Conservation (phyloP, 2,888 invertebrate species). For the Venustoraphidia nigricollis region DNA sequence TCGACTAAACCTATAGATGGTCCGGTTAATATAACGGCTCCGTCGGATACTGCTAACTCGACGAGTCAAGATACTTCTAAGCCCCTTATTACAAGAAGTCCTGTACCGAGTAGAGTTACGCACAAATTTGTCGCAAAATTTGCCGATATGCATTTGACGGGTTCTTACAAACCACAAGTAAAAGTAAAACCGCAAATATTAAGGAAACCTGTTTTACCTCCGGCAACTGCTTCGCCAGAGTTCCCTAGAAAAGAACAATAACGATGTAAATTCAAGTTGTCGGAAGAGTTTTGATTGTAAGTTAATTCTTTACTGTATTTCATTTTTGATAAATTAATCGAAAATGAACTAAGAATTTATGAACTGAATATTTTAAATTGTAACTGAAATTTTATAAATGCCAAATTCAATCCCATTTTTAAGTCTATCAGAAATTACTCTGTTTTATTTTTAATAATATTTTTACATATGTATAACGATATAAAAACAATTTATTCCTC, state of each 20-base stretch:
- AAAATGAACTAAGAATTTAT: too few species aligned
- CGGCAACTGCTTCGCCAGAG: slow-evolving; percentile 22
- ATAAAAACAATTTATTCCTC: too few species aligned
- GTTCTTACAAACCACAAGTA: slow-evolving; percentile 55
- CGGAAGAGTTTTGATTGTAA: too few species aligned
- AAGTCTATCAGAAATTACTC: too few species aligned
- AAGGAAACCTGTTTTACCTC: slow-evolving; percentile 44
- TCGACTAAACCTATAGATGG: slow-evolving; percentile 9
- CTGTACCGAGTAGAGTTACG: slow-evolving; percentile 41
- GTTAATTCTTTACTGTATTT: too few species aligned
- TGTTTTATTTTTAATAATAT: too few species aligned
- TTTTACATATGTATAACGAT: too few species aligned
- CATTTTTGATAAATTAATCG: too few species aligned
- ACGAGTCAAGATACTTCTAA: slow-evolving; percentile 22
- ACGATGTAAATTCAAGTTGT: background rate
- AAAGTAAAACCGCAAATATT: slow-evolving; percentile 71
- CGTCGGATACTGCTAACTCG: slow-evolving; percentile 16
- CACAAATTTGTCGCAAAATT: slow-evolving; percentile 47
- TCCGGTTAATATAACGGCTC: slow-evolving; percentile 15
- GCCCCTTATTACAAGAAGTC: slow-evolving; percentile 22
- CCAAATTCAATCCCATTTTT: too few species aligned
- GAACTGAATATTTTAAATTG: too few species aligned
- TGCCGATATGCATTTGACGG: slow-evolving; percentile 45
- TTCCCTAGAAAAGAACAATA: slow-evolving; percentile 6
- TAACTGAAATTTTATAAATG: too few species aligned